These are phyloP conservation scores for Adoxophyes honmai DNA, from an alignment of 1,140 invertebrate species.

Conservation along the genomic window DNA sequence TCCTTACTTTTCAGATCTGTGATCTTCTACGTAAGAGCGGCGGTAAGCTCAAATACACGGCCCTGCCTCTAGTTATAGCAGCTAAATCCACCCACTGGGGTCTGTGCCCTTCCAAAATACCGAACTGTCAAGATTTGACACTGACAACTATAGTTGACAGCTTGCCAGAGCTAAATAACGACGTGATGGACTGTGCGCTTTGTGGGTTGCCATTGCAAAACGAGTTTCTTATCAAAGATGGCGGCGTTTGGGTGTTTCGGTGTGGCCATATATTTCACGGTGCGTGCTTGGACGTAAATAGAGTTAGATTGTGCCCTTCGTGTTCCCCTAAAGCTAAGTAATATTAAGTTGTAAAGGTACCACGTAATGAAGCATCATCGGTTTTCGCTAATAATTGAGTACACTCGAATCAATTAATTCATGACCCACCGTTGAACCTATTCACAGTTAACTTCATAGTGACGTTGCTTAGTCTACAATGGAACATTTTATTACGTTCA, in stretches of 20 bases:
- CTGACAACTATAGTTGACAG: conserved; percentile 36
- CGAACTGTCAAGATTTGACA: background rate
- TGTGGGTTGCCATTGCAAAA: conserved; percentile 70
- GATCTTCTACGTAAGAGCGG: conserved; percentile 45
- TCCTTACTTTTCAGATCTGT: conserved; percentile 50
- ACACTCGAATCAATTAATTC: too few species aligned
- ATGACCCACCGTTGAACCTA: too few species aligned
- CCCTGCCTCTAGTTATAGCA: conserved; percentile 58
- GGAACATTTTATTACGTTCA: too few species aligned
- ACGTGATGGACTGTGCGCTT: conserved; percentile 52
- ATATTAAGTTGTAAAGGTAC: background rate
- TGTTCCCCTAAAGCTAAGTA: conserved; percentile 30
- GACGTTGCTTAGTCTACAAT: too few species aligned
- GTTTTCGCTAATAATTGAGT: too few species aligned
- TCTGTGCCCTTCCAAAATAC: conserved; percentile 33
- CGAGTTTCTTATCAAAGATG: conserved; percentile 67
- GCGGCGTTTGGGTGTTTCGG: conserved; percentile 71
- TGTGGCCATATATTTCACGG: conserved; percentile 73
- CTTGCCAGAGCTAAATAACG: conserved; percentile 35
- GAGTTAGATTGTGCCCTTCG: conserved; percentile 69
- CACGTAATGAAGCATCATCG: too few species aligned
- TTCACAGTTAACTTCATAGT: too few species aligned
- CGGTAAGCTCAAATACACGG: conserved; percentile 56
- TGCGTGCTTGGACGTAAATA: conserved; percentile 66
- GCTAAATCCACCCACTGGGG: conserved; percentile 68